phyloP scores from a whole-genome alignment of 2,113 vertebrate species.

The Pluvialis apricaria region DNA sequence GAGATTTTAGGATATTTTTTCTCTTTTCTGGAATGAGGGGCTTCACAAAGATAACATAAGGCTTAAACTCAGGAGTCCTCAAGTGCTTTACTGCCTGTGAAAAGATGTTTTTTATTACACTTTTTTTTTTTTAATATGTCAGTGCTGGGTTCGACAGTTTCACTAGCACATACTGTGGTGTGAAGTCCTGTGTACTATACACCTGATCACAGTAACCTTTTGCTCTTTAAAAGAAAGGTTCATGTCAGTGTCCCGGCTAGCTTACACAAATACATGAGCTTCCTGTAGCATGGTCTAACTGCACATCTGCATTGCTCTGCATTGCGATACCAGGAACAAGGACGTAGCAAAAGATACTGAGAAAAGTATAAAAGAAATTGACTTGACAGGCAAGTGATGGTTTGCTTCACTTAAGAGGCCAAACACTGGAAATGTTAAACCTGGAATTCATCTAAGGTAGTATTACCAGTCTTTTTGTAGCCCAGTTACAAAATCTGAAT shows the following conservation, averaged over 20 bases:
- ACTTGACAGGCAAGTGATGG: neutral
- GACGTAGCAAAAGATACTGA: neutral
- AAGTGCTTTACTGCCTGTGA: constrained; percentile 85
- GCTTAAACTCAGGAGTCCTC: constrained; percentile 86
- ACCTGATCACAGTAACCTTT: neutral
- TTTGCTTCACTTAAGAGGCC: neutral
- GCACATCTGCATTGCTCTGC: neutral
- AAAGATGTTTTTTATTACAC: neutral
- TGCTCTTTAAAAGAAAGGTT: neutral
- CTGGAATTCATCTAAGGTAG: neutral
- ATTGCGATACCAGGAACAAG: neutral
- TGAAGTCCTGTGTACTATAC: neutral
- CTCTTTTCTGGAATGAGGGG: constrained; percentile 77
- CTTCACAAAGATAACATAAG: constrained; percentile 87
- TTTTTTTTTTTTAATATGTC: neutral
- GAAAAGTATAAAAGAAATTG: neutral
- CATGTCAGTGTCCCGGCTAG: neutral
- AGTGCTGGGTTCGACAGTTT: neutral
- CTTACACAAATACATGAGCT: neutral
- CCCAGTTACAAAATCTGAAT: neutral
- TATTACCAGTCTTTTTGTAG: neutral
- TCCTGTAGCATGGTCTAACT: neutral
- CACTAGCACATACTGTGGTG: neutral
- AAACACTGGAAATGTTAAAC: neutral
- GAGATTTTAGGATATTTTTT: constrained; percentile 71